Conservation (phyloP, 2,888 invertebrate genomes). For the Dasypogon diadema region DNA sequence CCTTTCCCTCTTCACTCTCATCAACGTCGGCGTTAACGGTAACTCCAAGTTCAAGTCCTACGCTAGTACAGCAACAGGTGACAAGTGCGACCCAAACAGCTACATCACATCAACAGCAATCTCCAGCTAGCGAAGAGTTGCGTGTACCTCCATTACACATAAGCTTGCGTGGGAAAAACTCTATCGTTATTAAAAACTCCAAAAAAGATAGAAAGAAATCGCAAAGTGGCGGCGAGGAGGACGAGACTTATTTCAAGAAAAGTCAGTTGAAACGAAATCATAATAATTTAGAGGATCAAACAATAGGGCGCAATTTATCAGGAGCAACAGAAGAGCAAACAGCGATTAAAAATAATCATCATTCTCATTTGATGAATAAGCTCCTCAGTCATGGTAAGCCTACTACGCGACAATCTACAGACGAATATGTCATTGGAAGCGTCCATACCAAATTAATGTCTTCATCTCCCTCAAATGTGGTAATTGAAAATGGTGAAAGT, state of each 20-base stretch:
- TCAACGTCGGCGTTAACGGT: constrained; percentile 56
- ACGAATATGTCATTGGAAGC: constrained; percentile 49
- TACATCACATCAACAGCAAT: constrained; percentile 55
- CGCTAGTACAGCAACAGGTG: not conserved
- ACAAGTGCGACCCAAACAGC: constrained; percentile 41
- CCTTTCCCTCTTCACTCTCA: constrained; percentile 47
- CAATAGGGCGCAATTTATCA: constrained; percentile 60
- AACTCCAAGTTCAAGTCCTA: constrained; percentile 55
- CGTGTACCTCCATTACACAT: constrained; percentile 91
- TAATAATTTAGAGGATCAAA: constrained; percentile 63
- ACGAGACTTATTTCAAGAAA: constrained; percentile 69
- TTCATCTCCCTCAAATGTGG: not conserved
- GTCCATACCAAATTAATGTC: constrained; percentile 30
- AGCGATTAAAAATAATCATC: constrained; percentile 60
- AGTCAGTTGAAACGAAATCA: constrained; percentile 66
- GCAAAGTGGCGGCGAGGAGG: constrained; percentile 70
- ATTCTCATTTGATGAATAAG: constrained; percentile 59
- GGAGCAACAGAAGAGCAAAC: constrained; percentile 68
- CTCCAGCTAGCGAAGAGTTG: constrained; percentile 73
- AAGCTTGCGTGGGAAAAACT: constrained; percentile 85
- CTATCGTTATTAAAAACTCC: constrained; percentile 85
- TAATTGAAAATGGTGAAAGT: constrained; percentile 52
- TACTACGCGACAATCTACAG: constrained; percentile 38
- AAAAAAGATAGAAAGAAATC: constrained; percentile 77
- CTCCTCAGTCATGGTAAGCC: constrained; percentile 53